These are phyloP conservation scores for Lobophora halterata DNA, from an alignment of 2,888 invertebrate species.

Conservation along the genomic window DNA sequence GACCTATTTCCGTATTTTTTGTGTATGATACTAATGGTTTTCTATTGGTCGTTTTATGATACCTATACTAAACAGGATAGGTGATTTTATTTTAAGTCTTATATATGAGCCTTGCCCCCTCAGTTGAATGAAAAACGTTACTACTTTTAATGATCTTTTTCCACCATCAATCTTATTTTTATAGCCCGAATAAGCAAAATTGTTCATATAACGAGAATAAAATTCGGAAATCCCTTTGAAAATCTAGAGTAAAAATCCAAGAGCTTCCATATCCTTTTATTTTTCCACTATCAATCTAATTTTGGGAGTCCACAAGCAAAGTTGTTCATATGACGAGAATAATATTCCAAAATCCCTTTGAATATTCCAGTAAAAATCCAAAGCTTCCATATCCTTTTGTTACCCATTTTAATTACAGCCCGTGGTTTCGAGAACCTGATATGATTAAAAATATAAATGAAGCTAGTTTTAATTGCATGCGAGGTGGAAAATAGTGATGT, in stretches of 20 bases:
- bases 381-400: slow-evolving; percentile 16
- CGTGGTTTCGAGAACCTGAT: slow-evolving; percentile 23
- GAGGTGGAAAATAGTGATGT: slow-evolving; percentile 18
- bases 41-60: too few relatives aligned
- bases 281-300: too few relatives aligned
- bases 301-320: too few relatives aligned
- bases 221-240: slow-evolving; percentile 4
- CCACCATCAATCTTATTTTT: too few relatives aligned
- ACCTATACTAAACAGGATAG: too few relatives aligned
- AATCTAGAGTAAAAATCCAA: slow-evolving; percentile 7
- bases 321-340: too few relatives aligned
- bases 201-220: neutral
- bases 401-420: slow-evolving; percentile 24
- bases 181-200: too few relatives aligned
- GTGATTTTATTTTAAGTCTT: too few relatives aligned
- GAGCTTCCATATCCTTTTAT: slow-evolving; percentile 16
- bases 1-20: slow-evolving; percentile 30
- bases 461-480: slow-evolving; percentile 31
- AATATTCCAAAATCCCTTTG: slow-evolving; percentile 1
- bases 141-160: too few relatives aligned
- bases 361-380: slow-evolving; percentile 6
- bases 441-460: slow-evolving; percentile 33
- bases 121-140: too few relatives aligned
- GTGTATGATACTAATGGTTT: neutral
- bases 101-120: too few relatives aligned